Conservation (phyloP, 2,888 invertebrate genomes). For the Callyntrura sp. region DNA sequence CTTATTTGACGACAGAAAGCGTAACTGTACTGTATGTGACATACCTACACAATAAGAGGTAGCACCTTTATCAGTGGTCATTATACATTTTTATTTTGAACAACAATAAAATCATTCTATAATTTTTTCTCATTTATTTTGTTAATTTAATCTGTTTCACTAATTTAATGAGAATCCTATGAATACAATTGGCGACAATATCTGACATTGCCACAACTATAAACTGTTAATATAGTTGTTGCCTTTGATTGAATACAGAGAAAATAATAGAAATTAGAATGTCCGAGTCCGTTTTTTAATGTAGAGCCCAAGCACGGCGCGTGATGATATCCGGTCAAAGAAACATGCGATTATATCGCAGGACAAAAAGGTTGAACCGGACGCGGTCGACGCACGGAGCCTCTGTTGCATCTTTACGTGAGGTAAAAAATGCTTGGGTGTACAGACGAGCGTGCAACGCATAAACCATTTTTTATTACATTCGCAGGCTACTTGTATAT, state of each 20-base stretch:
- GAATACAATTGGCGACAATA: background rate
- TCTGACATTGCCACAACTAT: background rate
- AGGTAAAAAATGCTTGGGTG: background rate
- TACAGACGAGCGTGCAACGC: background rate
- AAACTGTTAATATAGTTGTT: constrained; percentile 13
- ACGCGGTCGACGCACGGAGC: constrained; percentile 6
- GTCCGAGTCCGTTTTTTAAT: constrained; percentile 18
- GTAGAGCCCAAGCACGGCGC: constrained; percentile 16
- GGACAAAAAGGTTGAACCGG: constrained; percentile 57
- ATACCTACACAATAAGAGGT: background rate
- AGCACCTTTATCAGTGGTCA: background rate
- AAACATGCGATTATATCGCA: constrained; percentile 53
- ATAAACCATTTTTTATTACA: constrained; percentile 41
- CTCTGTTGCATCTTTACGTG: constrained; percentile 2
- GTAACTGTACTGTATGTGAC: background rate
- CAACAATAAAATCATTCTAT: background rate
- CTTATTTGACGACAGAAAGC: background rate
- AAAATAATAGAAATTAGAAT: background rate
- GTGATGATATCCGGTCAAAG: constrained; percentile 51
- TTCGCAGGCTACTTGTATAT: constrained; percentile 9
- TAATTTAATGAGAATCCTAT: background rate
- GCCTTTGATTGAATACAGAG: constrained; percentile 10
- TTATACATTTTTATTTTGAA: background rate
- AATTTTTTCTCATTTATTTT: too few relatives aligned
- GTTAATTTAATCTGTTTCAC: background rate